Evolutionary conservation across 2,113 vertebrate genomes (phyloP).

Genomic region (Heterochromis multidens): DNA sequence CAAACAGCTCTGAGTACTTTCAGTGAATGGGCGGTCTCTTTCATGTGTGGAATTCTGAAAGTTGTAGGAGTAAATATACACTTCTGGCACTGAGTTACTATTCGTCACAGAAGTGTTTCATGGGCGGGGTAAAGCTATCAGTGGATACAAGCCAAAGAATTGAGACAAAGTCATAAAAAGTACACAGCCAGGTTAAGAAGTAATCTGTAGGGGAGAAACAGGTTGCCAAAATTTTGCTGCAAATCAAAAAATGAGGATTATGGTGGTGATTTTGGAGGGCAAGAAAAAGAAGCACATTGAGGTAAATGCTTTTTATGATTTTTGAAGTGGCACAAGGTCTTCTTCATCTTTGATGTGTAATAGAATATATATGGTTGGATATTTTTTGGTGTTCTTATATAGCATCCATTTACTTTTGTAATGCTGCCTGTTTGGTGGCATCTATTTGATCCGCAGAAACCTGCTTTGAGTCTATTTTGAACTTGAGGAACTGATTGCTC

Average conservation of each 20-base stretch:
- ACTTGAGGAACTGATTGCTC: not conserved
- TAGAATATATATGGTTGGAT: not conserved
- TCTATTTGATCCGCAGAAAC: not conserved
- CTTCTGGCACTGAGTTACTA: constrained; percentile 62
- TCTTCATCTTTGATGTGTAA: not conserved
- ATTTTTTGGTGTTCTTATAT: not conserved
- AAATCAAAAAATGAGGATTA: constrained; percentile 65
- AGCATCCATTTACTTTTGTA: not conserved
- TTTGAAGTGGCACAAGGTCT: not conserved
- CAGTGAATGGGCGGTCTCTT: constrained; percentile 23
- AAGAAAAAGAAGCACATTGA: constrained; percentile 58
- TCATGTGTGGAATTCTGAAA: constrained; percentile 49
- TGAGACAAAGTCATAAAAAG: constrained; percentile 8
- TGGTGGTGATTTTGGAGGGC: constrained; percentile 69
- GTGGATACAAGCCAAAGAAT: constrained; percentile 21
- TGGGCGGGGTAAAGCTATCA: constrained; percentile 45
- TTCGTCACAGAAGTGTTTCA: constrained; percentile 45
- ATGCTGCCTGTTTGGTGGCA: not conserved
- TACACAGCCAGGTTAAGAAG: not conserved
- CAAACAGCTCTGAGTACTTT: not conserved
- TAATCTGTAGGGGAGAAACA: not conserved
- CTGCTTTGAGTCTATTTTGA: not conserved
- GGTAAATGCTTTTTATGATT: constrained; percentile 42
- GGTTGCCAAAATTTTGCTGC: not conserved
- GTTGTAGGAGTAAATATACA: constrained; percentile 57